Base-by-base conservation (phyloP, 2,797 vertebrate species). In the Myiotriccus ornatus region DNA sequence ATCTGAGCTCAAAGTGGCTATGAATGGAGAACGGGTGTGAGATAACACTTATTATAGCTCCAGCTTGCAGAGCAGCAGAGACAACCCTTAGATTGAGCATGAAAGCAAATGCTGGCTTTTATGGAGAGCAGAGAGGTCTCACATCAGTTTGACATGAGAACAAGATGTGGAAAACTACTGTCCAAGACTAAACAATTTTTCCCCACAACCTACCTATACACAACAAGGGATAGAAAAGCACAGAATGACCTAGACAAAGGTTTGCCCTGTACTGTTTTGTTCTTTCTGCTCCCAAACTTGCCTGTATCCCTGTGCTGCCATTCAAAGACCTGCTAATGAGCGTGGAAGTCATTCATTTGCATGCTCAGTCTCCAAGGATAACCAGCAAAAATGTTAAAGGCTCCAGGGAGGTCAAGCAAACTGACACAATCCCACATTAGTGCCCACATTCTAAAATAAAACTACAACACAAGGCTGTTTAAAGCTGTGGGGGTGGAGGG, bases 381-480 rank as follows among this genome's bases (percentile, higher is more conserved):
- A 59, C 11, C 52, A 80, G 75, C 20, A 94, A 84, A 78, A 90
- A 82, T 5, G 47, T 30, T 70, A 12, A 24, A 68, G 68, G 44
- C 60, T 94, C 47, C 73, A 60, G 69, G 34, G 79, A 91, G 83
- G 76, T 76, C 85, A 85, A 17, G 52, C 43, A 80, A 85, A 67
- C 78, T 13, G 25, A 39, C 62, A 84, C 6, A 41, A 83, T 47
- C 39, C n/a, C 56, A 76, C 32, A 39, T 13, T 6, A 64, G 32
- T 17, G 74, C 78, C 53, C 64, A 79, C 21, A 41, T 39, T 49
- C 50, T 7, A 83, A 91, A 96, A 83, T 63, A 94, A 85, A 85
- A 20, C 56, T 16, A 7, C 53, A 64, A 20, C 44, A 39, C 56
- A 19, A 46, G 64, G 71, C n/a, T 89, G 50, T 55, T 28, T n/a